Percentiles rank a stretch among this genome's conserved stretches.
Conservation (phyloP, 2,113 vertebrate genomes). For the Chlorocebus sabaeus region DNA sequence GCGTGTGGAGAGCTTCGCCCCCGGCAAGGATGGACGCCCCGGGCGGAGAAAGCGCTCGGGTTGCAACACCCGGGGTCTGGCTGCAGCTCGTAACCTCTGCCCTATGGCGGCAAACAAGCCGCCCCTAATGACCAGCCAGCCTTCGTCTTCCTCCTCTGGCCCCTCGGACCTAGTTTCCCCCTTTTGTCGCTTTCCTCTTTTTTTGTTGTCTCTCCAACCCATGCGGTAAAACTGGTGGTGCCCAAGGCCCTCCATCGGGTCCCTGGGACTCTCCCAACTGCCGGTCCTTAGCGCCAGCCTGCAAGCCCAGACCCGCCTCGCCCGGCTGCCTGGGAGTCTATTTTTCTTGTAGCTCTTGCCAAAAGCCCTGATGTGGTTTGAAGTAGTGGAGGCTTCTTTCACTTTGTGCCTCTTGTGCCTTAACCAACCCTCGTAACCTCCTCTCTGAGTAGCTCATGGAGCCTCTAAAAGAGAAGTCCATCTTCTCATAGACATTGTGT, state of each 20-base stretch:
- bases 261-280: not conserved
- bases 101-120: not conserved
- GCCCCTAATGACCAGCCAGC: no score
- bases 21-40: not conserved
- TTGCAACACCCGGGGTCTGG: not conserved
- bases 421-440: not conserved
- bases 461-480: not conserved
- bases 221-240: not conserved
- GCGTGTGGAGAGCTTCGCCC: not conserved
- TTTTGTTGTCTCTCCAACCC: not conserved
- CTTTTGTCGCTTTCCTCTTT: not conserved
- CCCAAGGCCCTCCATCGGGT: not conserved
- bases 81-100: not conserved
- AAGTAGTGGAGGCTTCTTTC: not conserved
- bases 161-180: not conserved
- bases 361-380: slow-evolving; percentile 5
- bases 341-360: not conserved
- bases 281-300: not conserved
- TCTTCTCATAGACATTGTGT: not conserved
- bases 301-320: slow-evolving; percentile 44
- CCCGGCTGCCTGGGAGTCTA: not conserved
- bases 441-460: not conserved
- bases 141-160: not conserved
- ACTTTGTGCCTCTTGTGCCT: not conserved
- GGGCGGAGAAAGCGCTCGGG: not conserved